These are phyloP conservation scores for Phthorimaea operculella DNA, from an alignment of 1,140 invertebrate genomes.

Conservation along the genomic window DNA sequence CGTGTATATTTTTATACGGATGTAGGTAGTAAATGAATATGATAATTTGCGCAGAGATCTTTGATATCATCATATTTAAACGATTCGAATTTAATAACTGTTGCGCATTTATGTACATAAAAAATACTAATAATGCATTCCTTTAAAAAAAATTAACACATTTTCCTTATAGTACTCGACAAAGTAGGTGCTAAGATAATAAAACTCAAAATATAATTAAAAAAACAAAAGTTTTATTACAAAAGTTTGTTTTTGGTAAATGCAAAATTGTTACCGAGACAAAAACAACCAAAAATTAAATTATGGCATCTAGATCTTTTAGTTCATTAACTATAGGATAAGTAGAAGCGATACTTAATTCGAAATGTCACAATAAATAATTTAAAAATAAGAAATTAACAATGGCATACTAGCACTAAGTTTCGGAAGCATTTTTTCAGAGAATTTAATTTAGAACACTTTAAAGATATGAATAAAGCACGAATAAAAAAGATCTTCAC, in stretches of 20 bases:
- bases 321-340: slow-evolving; percentile 32
- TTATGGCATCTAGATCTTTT: slow-evolving; percentile 41
- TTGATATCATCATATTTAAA: too few species aligned
- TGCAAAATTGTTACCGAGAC: slow-evolving; percentile 52
- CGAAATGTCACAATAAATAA: slow-evolving; percentile 51
- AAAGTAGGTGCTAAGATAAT: too few species aligned
- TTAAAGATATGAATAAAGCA: too few species aligned
- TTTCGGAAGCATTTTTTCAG: slow-evolving; percentile 29
- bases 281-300: slow-evolving; percentile 40
- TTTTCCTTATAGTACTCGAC: too few species aligned
- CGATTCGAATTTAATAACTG: too few species aligned
- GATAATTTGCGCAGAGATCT: too few species aligned
- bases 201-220: slow-evolving; percentile 12
- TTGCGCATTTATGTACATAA: too few species aligned
- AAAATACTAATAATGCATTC: too few species aligned
- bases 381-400: slow-evolving; percentile 47
- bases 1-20: too few species aligned
- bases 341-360: slow-evolving; percentile 51
- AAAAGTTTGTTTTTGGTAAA: slow-evolving; percentile 57
- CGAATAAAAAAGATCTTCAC: too few species aligned
- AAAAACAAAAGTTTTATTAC: slow-evolving; percentile 43
- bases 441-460: slow-evolving; percentile 15
- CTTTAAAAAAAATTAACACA: too few species aligned
- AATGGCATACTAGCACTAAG: slow-evolving; percentile 26
- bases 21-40: too few species aligned